Base-by-base conservation (phyloP, 2,888 invertebrate genomes). In the Mechanitis messenoides region DNA sequence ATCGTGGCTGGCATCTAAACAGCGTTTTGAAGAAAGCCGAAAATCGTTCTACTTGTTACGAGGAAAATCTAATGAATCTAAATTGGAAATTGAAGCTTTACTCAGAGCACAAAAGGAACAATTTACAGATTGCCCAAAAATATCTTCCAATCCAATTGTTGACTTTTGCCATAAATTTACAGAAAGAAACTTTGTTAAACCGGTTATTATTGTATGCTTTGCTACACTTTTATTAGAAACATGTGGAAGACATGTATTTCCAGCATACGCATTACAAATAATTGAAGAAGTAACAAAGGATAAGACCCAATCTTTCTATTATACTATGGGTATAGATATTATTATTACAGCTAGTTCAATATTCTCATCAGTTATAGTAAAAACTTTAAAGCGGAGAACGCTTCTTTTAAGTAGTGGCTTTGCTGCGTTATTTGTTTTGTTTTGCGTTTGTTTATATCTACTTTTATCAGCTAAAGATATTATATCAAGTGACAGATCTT, bases 1-100 rank as follows among this genome's bases (percentile, higher is more conserved):
- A 0, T 81, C 86, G 12, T 94, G 93, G 93, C 72, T 93, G 53
- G 84, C 91, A 0, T 84, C 90, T 1, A 91, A 87, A 60, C 87
- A 85, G 1, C 78, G 81, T n/a, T 76, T 80, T 1, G 80, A 82
- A 5, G 83, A 90, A 59, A 92, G 93, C 0, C 82, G 89, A 63
- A 73, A 79, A 7, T 79, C 91, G 0, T 91, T 92, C 28, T 80
- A 81, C 54, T 91, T 87, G 81, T 83, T 92, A 55, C 78, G 92
- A 63, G 92, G 92, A 31, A 70, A 72, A 6, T 60, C 65, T 33
- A 64, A 69, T n/a, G 64, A 70, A 12, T 69, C 77, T 0, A 61
- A 53, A 4, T 64, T 58, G 45, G 81, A 81, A 68, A 61, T 85
- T 0, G 67, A 74, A 20, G 76, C 79, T 45, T 31, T 85, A 31